Evolutionary conservation across 2,888 invertebrate genomes (phyloP).

Genomic region (Ferrisia virgata): DNA sequence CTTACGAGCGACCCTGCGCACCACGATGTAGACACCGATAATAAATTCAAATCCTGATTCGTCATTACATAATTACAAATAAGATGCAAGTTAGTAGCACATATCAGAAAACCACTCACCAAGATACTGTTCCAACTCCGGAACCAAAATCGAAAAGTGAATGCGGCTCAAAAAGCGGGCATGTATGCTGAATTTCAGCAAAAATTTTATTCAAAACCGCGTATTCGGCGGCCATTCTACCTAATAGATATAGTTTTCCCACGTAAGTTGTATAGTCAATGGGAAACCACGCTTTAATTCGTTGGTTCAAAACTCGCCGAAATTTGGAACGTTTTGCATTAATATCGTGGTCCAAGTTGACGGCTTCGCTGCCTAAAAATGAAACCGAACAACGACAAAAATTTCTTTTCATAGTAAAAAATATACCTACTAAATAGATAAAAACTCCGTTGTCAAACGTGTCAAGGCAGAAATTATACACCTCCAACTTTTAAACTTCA

Average conservation of each 20-base stretch:
- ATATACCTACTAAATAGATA: no score
- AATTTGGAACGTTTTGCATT: not conserved
- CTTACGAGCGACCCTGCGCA: constrained; percentile 66
- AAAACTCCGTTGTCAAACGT: no score
- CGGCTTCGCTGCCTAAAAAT: constrained; percentile 71
- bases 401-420: no score
- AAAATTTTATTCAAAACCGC: constrained; percentile 68
- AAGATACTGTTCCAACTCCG: constrained; percentile 80
- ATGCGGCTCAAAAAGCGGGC: constrained; percentile 68
- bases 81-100: no score
- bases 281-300: constrained; percentile 71
- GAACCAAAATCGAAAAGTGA: constrained; percentile 89
- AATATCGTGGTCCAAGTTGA: constrained; percentile 75
- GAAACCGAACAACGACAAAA: not conserved
- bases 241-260: constrained; percentile 68
- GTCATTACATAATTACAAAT: no score
- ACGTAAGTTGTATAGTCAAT: constrained; percentile 66
- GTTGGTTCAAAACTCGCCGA: constrained; percentile 56
- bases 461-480: no score
- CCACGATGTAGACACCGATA: no score
- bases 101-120: no score
- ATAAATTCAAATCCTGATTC: no score
- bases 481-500: no score
- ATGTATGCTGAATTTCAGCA: constrained; percentile 65
- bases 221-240: constrained; percentile 72